Evolutionary conservation across 2,797 vertebrate species (phyloP).

Genomic region (Melopsittacus undulatus): DNA sequence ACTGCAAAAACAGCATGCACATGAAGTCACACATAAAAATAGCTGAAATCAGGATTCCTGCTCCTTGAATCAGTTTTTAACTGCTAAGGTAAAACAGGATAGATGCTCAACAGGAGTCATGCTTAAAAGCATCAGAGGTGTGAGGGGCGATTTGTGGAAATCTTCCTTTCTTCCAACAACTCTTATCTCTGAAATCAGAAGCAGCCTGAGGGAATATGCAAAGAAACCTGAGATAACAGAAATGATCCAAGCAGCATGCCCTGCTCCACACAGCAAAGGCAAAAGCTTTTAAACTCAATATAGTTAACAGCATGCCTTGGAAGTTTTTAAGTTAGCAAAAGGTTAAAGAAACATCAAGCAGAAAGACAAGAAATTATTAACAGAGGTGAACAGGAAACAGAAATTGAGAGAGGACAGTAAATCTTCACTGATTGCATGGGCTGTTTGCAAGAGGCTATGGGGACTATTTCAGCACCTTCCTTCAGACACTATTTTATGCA

Average conservation of each 20-base stretch:
- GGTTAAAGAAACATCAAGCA: neutral
- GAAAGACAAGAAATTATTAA: neutral
- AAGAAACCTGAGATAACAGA: neutral
- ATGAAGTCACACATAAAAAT: neutral
- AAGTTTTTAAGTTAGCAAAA: neutral
- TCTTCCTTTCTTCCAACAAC: neutral
- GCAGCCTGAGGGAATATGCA: neutral
- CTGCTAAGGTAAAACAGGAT: neutral
- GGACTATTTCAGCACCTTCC: neutral
- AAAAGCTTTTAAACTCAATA: neutral
- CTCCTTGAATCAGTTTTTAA: neutral
- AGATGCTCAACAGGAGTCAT: neutral
- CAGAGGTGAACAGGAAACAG: neutral
- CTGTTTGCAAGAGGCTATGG: neutral
- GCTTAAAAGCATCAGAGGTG: neutral
- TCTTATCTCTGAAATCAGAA: neutral
- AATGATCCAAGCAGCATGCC: neutral
- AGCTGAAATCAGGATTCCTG: neutral
- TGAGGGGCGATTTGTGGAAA: neutral
- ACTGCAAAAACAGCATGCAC: neutral
- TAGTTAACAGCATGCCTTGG: neutral
- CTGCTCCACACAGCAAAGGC: neutral
- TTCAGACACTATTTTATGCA: neutral
- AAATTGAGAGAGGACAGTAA: neutral
- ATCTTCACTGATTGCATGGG: fast-evolving